Percentiles rank a stretch among this genome's conserved stretches.
Conservation (phyloP, 2,113 vertebrate species). For the Theristicus caerulescens region DNA sequence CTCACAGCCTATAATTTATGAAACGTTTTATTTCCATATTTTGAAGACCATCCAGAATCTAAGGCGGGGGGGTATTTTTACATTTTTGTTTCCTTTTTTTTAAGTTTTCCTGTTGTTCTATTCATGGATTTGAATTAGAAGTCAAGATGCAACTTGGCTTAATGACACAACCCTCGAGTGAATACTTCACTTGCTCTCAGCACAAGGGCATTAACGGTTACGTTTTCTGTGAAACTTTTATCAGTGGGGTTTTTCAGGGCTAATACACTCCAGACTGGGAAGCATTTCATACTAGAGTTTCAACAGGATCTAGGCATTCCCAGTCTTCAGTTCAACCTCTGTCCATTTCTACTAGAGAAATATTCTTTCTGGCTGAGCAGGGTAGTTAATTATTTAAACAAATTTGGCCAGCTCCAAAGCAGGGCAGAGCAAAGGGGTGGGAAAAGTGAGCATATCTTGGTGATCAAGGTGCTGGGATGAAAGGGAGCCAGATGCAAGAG, state of each 20-base stretch:
- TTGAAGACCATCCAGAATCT: background rate
- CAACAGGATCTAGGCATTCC: background rate
- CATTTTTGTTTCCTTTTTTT: background rate
- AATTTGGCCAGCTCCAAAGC: background rate
- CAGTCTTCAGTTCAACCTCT: background rate
- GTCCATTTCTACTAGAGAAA: background rate
- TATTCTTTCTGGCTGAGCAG: background rate
- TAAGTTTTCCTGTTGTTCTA: background rate
- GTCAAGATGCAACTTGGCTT: background rate
- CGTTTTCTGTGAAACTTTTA: background rate
- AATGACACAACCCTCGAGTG: background rate
- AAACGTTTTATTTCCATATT: background rate
- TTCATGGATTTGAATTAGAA: background rate
- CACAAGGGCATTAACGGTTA: background rate
- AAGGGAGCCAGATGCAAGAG: background rate
- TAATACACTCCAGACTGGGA: rapidly evolving
- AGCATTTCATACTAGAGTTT: background rate
- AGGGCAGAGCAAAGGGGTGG: background rate
- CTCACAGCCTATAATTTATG: background rate
- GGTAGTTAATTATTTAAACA: background rate
- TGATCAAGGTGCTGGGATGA: background rate
- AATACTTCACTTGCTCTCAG: background rate
- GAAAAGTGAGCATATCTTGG: background rate
- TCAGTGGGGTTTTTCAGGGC: background rate
- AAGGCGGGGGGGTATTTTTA: background rate